Evolutionary conservation across 2,888 invertebrate genomes (phyloP), one percentile per base, ranked within the genome.

Genomic region (Noctuana brunneofusca): DNA sequence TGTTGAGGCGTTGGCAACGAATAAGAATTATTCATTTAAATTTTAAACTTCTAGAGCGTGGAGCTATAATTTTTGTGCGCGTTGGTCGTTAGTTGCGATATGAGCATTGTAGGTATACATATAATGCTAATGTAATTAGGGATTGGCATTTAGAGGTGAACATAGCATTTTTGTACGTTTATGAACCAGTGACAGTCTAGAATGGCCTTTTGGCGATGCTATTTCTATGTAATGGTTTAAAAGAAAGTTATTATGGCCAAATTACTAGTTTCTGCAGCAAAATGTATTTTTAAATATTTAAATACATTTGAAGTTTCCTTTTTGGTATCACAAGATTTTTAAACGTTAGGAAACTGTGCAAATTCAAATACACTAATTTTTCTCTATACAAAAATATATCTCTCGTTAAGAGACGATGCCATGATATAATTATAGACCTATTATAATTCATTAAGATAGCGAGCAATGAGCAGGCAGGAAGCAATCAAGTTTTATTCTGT

Each of bases 1-100:
- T 66, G 70, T 66, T 65, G n/a, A 60, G 64, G 46, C 62, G 66
- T 63, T 63, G 58, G 64, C 64, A 46, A 41, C 60, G 55, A 65
- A 66, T 67, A n/a, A n/a, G n/a, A 66, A 69, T 69, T 68, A 69
- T 55, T 16, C 16, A 55, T 35, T 35, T 41, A 43, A 20, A 38
- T n/a, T n/a, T n/a, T n/a, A 38, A 38, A 14, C 16, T 38, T 38
- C 14, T 38, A 38, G 38, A 38, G 38, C 38, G 14, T 38, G 14
- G 14, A 38, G 12, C 14, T 38, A 38, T 38, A 38, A 38, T 6
- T 38, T 38, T n/a, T n/a, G n/a, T n/a, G n/a, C n/a, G n/a, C n/a
- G n/a, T n/a, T n/a, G n/a, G 14, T 38, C 38, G 5, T 38, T n/a
- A 38, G 16, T 8, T 14, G 38, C 38, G 14, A 14, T 8, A 12